Percentiles rank a stretch among this genome's conserved stretches.
These are phyloP conservation scores for Macropodus opercularis DNA, from an alignment of 2,797 vertebrate genomes.

Conservation along the genomic window DNA sequence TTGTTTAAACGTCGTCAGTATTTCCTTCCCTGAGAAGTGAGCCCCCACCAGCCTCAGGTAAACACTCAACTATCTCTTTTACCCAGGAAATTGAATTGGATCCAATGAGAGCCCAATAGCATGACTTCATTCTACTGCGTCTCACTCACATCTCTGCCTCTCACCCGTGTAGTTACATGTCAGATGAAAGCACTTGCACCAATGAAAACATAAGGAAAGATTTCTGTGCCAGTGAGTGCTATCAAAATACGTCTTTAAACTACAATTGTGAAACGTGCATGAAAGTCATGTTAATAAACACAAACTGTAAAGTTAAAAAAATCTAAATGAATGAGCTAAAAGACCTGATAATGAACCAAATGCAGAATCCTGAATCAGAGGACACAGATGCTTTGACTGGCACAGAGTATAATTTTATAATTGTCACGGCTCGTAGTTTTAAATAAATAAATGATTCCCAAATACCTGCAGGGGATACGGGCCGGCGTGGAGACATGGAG, in stretches of 20 bases:
- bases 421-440: constrained; percentile 12
- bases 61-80: constrained; percentile 42
- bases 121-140: constrained; percentile 36
- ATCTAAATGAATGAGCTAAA: neutral
- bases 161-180: constrained; percentile 25
- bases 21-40: constrained; percentile 34
- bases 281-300: too few species aligned
- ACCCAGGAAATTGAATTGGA: constrained; percentile 56
- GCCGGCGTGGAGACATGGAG: constrained; percentile 8
- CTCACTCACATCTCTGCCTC: constrained; percentile 40
- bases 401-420: too few species aligned
- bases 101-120: constrained; percentile 36
- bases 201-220: too few species aligned
- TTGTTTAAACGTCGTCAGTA: constrained; percentile 49
- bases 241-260: too few species aligned
- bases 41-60: constrained; percentile 46
- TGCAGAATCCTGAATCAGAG: too few species aligned
- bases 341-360: neutral
- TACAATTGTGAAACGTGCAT: neutral
- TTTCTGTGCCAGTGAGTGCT: too few species aligned
- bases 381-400: too few species aligned
- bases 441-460: constrained; percentile 28
- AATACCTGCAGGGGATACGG: neutral
- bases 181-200: constrained; percentile 24
- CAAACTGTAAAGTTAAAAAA: neutral